phyloP scores from a whole-genome alignment of 2,888 invertebrate genomes.

The Ptilodon capucinus region DNA sequence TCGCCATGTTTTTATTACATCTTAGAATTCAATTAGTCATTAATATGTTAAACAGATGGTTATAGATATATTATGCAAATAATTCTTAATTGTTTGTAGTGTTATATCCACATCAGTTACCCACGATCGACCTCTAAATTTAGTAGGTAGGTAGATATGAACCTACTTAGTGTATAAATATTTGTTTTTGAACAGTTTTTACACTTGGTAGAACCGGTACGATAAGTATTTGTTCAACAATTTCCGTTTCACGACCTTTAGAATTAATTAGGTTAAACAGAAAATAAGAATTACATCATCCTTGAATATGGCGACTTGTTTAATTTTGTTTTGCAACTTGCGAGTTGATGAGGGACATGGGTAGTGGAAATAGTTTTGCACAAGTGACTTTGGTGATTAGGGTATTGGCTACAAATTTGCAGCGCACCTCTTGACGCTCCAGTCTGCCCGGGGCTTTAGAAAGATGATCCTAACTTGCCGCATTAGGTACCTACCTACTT shows the following conservation, averaged over 20 bases:
- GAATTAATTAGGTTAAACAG: constrained; percentile 5
- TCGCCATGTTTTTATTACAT: constrained; percentile 19
- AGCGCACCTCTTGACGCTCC: too few species aligned
- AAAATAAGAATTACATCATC: background rate
- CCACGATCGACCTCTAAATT: constrained; percentile 17
- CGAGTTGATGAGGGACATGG: background rate
- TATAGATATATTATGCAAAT: constrained; percentile 24
- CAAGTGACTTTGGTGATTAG: too few species aligned
- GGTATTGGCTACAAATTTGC: too few species aligned
- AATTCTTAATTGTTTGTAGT: constrained; percentile 8
- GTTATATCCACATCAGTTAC: constrained; percentile 13
- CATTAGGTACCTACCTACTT: constrained; percentile 36
- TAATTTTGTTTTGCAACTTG: background rate
- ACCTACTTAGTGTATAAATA: background rate
- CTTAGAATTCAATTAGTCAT: constrained; percentile 13
- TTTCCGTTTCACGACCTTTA: constrained; percentile 18
- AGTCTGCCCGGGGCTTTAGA: too few species aligned
- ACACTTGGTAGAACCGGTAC: constrained; percentile 12
- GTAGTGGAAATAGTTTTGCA: too few species aligned
- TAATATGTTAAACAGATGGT: constrained; percentile 21
- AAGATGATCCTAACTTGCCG: constrained; percentile 35
- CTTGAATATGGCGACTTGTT: background rate
- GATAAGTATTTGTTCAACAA: constrained; percentile 9
- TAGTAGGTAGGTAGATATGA: too few species aligned
- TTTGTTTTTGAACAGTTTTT: constrained; percentile 6